phyloP scores from a whole-genome alignment of 2,888 invertebrate genomes.

The Amphipyra tragopoginis region DNA sequence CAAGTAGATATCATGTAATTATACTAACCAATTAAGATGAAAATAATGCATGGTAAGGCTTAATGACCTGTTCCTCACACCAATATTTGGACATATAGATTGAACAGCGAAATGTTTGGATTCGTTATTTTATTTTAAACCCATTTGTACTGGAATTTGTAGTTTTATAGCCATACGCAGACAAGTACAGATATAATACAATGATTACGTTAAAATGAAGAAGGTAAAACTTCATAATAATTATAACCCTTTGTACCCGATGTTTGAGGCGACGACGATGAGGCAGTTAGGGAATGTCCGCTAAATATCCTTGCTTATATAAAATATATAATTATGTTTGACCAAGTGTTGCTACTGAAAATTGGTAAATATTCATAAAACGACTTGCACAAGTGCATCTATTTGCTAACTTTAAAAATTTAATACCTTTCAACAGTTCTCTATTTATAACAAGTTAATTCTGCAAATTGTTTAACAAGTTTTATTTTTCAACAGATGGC shows the following conservation, averaged over 20 bases:
- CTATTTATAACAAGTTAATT: slow-evolving; percentile 6
- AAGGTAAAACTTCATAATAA: slow-evolving; percentile 4
- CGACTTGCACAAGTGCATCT: slow-evolving; percentile 38
- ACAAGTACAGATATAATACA: slow-evolving; percentile 4
- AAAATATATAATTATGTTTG: slow-evolving; percentile 61
- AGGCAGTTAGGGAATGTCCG: slow-evolving; percentile 51
- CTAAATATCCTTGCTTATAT: slow-evolving; percentile 63
- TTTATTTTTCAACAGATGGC: slow-evolving; percentile 89
- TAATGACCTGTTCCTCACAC: slow-evolving; percentile 69
- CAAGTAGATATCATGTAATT: slow-evolving; percentile 81
- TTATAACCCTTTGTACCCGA: slow-evolving; percentile 12
- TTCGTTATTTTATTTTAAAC: slow-evolving; percentile 52
- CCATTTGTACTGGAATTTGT: slow-evolving; percentile 66
- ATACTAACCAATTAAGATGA: slow-evolving; percentile 78
- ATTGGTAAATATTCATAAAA: slow-evolving; percentile 59
- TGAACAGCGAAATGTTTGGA: slow-evolving; percentile 33
- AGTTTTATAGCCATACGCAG: slow-evolving; percentile 15
- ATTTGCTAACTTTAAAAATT: slow-evolving; percentile 30
- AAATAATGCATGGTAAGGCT: slow-evolving; percentile 84
- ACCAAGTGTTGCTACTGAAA: slow-evolving; percentile 63
- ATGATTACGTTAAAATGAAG: slow-evolving; percentile 4
- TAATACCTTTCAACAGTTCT: slow-evolving; percentile 4
- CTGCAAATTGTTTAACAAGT: slow-evolving; percentile 23
- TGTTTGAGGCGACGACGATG: slow-evolving; percentile 14
- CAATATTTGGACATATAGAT: slow-evolving; percentile 43